Conservation (phyloP, 2,113 vertebrate species). For the Malurus alboscapulatus region DNA sequence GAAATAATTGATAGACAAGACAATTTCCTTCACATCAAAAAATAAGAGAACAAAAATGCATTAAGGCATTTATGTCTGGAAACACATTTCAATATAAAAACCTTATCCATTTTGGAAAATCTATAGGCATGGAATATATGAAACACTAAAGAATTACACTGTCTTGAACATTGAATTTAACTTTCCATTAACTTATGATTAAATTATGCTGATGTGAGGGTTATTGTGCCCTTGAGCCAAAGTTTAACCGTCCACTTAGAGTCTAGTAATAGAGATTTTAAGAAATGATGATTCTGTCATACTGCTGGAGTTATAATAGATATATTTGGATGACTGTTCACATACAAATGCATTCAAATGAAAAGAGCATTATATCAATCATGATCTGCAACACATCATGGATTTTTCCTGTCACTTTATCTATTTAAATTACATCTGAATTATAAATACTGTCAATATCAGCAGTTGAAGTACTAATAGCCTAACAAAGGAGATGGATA, state of each 20-base stretch:
- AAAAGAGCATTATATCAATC: constrained; percentile 48
- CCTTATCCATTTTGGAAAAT: constrained; percentile 54
- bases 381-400: constrained; percentile 34
- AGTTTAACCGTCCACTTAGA: constrained; percentile 67
- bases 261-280: constrained; percentile 63
- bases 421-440: constrained; percentile 37
- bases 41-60: constrained; percentile 33
- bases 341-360: constrained; percentile 66
- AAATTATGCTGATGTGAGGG: constrained; percentile 70
- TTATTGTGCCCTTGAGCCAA: constrained; percentile 71
- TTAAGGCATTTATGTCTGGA: constrained; percentile 7
- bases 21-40: constrained; percentile 20
- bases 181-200: constrained; percentile 71
- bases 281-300: constrained; percentile 63
- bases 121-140: constrained; percentile 29
- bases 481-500: constrained; percentile 4
- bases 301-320: constrained; percentile 38
- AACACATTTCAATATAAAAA: constrained; percentile 56
- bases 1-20: not conserved
- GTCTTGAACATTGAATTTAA: constrained; percentile 61
- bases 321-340: constrained; percentile 48
- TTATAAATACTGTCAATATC: constrained; percentile 50
- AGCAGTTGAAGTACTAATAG: constrained; percentile 48
- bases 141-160: constrained; percentile 35
- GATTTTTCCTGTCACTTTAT: constrained; percentile 16